phyloP scores from a whole-genome alignment of 2,113 vertebrate species.

The Sisor rabdophorus region DNA sequence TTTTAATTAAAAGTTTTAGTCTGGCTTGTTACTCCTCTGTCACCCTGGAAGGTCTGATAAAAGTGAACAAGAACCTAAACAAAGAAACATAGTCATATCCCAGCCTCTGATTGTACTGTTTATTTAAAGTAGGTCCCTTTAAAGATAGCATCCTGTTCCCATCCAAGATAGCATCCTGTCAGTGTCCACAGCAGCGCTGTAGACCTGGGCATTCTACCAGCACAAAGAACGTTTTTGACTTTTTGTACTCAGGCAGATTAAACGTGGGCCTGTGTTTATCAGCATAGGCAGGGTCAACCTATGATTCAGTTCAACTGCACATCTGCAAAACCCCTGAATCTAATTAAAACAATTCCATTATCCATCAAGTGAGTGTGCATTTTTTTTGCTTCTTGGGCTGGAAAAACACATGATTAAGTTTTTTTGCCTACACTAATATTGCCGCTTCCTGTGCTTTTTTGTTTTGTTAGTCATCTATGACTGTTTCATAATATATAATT shows the following conservation, averaged over 20 bases:
- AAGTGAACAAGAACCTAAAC: too few relatives aligned
- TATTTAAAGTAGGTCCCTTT: background rate
- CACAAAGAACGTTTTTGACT: slow-evolving; percentile 19
- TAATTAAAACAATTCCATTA: slow-evolving; percentile 17
- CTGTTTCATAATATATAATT: background rate
- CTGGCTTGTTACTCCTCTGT: too few relatives aligned
- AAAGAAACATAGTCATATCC: background rate
- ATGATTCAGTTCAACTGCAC: background rate
- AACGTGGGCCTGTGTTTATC: background rate
- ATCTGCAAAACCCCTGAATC: background rate
- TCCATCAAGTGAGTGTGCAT: background rate
- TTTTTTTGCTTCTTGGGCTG: background rate
- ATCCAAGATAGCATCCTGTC: too few relatives aligned
- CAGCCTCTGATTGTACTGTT: background rate
- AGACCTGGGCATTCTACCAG: background rate
- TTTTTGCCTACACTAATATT: background rate
- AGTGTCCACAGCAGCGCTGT: slow-evolving; percentile 6
- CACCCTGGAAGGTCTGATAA: too few relatives aligned
- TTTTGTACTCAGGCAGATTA: background rate
- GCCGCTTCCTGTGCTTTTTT: background rate
- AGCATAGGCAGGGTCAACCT: slow-evolving; percentile 16
- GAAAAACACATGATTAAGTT: background rate
- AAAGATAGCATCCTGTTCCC: background rate
- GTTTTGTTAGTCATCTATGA: background rate
- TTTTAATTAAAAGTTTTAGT: too few relatives aligned